Base-by-base conservation (phyloP, 2,113 vertebrate species). In the Tupaia chinensis region DNA sequence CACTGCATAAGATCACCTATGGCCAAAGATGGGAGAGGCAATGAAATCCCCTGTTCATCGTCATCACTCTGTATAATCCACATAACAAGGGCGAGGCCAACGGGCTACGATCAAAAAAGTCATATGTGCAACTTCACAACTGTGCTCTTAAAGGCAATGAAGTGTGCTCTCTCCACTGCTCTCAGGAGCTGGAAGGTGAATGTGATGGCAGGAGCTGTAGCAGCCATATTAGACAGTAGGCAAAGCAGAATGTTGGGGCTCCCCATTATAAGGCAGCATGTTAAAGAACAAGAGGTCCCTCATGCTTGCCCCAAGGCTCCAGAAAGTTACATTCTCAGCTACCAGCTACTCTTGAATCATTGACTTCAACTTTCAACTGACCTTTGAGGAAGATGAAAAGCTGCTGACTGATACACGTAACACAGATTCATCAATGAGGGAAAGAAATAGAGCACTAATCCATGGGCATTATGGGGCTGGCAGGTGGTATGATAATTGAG, bases 101-200 rank as follows among this genome's bases (percentile, higher is more conserved):
- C 0, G 15, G 19, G 32, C n/a, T 15, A 20, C 0, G 4, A 56
- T 23, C 6, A n/a, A n/a, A 85, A n/a, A 85, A n/a, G 3, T 65
- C 65, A 65, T 27, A 54, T 2, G 4, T 1, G 34, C 27, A 22
- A 15, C 13, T 34, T 29, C 66, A 10, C 4, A 44, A 32, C 16
- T 6, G 9, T 17, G 2, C 15, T 11, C n/a, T 25, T 61, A 23
- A 23, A 86, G 4, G 61, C 25, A n/a, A 65, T 14, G 56, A 22
- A 22, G 9, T 25, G 29, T 3, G 1, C 15, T 11, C 16, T 16
- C 16, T 5, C 4, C 12, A 34, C 13, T 29, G 19, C 7, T 89
- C 7, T 56, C 17, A 29, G 32, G 19, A 56, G 70, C 32, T 61
- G n/a, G 73, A 61, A n/a, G 19, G 4, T n/a, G 14, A 60, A 32